These are phyloP conservation scores for Bombyx mandarina DNA, from an alignment of 1,140 invertebrate species.

Conservation along the genomic window DNA sequence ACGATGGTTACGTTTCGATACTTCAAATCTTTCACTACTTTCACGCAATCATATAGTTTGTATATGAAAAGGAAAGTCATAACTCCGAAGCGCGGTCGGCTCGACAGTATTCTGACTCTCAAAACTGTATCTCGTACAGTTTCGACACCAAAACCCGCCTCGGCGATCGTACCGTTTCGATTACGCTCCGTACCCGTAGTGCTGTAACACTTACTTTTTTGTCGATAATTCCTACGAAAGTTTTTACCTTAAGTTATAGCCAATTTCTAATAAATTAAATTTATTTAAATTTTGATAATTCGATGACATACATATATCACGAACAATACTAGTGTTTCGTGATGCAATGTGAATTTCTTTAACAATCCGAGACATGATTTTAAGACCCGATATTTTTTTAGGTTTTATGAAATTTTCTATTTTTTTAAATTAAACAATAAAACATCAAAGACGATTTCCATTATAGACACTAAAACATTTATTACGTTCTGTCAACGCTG, in stretches of 20 bases:
- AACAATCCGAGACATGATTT: neutral
- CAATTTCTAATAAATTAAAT: constrained; percentile 48
- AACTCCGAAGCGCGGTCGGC: constrained; percentile 15
- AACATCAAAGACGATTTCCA: too few species aligned
- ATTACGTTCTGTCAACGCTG: too few species aligned
- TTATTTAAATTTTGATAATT: constrained; percentile 33
- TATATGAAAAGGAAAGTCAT: constrained; percentile 51
- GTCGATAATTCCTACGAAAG: constrained; percentile 35
- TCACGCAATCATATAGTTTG: constrained; percentile 46
- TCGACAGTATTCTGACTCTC: constrained; percentile 8
- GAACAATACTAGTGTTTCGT: constrained; percentile 12
- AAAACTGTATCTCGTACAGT: neutral
- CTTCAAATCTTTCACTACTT: constrained; percentile 1
- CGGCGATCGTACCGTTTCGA: constrained; percentile 17
- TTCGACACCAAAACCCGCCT: constrained; percentile 2
- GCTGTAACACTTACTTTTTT: constrained; percentile 16
- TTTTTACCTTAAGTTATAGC: constrained; percentile 42
- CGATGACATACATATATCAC: constrained; percentile 29
- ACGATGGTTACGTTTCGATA: constrained; percentile 25
- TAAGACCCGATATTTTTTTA: neutral
- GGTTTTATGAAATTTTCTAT: too few species aligned
- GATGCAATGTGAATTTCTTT: neutral
- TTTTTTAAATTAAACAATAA: too few species aligned
- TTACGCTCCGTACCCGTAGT: constrained; percentile 18
- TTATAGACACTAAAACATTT: too few species aligned